Evolutionary conservation across 2,797 vertebrate species (phyloP).

Genomic region (Kryptopterus vitreolus): DNA sequence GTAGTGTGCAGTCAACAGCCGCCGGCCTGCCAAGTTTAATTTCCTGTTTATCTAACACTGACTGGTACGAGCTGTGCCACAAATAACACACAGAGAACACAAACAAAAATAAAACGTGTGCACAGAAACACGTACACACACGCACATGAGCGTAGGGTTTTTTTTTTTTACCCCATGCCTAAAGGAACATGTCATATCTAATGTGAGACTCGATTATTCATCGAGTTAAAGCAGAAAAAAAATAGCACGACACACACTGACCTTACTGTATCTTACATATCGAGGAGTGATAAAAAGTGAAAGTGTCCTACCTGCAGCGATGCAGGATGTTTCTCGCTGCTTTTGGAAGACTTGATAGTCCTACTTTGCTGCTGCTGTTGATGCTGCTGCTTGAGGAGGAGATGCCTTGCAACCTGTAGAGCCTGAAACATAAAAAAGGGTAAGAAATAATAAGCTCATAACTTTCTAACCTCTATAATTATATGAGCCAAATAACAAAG

Average conservation of each 20-base stretch:
- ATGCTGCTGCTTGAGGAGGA: constrained; percentile 85
- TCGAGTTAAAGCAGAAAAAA: not conserved
- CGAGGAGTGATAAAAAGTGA: not conserved
- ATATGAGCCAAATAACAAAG: constrained; percentile 57
- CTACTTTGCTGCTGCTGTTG: constrained; percentile 71
- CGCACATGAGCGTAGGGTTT: not conserved
- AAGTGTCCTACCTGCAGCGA: constrained; percentile 85
- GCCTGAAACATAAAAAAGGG: constrained; percentile 74
- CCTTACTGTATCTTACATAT: not conserved
- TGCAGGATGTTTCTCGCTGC: constrained; percentile 87
- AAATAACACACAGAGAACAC: constrained; percentile 40
- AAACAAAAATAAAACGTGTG: constrained; percentile 40
- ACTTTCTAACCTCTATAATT: constrained; percentile 48
- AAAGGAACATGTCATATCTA: not conserved
- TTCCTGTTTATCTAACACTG: constrained; percentile 75
- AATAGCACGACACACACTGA: not conserved
- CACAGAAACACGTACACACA: not conserved
- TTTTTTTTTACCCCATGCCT: not conserved
- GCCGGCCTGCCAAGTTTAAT: constrained; percentile 65
- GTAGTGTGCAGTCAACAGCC: constrained; percentile 60
- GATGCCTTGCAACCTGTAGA: constrained; percentile 92
- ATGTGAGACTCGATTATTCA: not conserved
- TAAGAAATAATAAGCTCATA: constrained; percentile 58
- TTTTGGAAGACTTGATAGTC: constrained; percentile 88
- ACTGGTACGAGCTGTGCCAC: constrained; percentile 62